Evolutionary conservation across 2,888 invertebrate species (phyloP), one percentile per base, ranked within the genome.

Genomic region (Drosophila aldrichi): DNA sequence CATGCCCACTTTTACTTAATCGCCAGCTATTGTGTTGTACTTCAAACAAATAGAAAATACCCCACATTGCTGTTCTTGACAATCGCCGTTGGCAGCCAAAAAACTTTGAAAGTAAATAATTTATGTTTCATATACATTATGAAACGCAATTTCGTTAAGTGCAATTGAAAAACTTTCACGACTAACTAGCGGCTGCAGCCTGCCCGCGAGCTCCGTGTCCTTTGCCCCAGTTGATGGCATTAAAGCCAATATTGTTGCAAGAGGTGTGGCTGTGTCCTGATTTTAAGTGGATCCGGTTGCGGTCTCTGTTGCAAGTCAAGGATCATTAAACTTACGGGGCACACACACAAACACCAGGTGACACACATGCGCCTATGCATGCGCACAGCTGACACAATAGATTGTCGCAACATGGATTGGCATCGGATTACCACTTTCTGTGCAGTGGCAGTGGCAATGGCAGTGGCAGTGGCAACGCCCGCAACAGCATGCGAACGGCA

Each of bases 281-380:
- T 70, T 67, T 63, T 48, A 69, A 69, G 7, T 72, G 72, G 68
- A 84, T 85, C 85, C 81, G 74, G 71, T 80, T 82, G 72, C 70
- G 52, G 36, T 48, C 57, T 49, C 54, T 12, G 52, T 16, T 22
- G n/a, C 38, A 48, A 82, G 87, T 87, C 87, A 88, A 87, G 88
- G 87, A 89, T 87, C 88, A 88, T 88, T 90, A 86, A 90, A 88
- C 89, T 82, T 65, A 20, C 29, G 56, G 44, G 65, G 51, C 65
- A 57, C 66, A 66, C 38, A 56, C 36, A 44, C 59, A 44, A 18
- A 48, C 56, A 48, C 20, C 12, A 16, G 38, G 5, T 6, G 61
- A 57, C 43, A 51, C 62, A 48, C 22, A 52, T 36, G 16, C 56
- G 46, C 22, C 18, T 10, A 40, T 7, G 38, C 41, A 32, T 58